Conservation (phyloP, 2,888 invertebrate genomes). For the Drosophila maculinotata region DNA sequence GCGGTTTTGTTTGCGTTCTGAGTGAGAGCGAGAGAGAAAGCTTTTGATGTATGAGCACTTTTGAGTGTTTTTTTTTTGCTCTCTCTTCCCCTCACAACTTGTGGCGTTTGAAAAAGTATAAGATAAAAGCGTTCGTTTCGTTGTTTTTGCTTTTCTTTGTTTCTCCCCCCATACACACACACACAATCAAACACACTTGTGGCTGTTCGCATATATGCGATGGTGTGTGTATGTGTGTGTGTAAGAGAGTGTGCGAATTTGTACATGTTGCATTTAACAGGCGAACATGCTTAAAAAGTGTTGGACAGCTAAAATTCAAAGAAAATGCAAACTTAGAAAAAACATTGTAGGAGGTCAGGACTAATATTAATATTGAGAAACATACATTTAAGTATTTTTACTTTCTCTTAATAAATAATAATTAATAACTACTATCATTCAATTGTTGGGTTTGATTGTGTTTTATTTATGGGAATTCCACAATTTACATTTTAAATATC, state of each 20-base stretch:
- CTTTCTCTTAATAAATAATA: no score
- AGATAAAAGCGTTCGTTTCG: slow-evolving; percentile 46
- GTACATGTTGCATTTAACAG: slow-evolving; percentile 59
- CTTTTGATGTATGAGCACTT: slow-evolving; percentile 56
- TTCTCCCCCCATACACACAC: slow-evolving; percentile 13
- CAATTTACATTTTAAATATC: no score
- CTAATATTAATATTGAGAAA: neutral
- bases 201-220: no score
- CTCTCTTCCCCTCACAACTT: slow-evolving; percentile 43
- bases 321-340: neutral
- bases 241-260: slow-evolving; percentile 34
- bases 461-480: no score
- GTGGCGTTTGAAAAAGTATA: slow-evolving; percentile 42
- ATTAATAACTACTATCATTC: no score
- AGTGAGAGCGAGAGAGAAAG: slow-evolving; percentile 42
- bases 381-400: neutral
- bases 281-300: slow-evolving; percentile 54
- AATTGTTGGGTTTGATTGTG: no score
- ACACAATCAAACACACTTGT: slow-evolving; percentile 50
- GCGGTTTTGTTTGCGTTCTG: slow-evolving; percentile 6
- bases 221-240: neutral
- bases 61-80: slow-evolving; percentile 20
- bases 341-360: slow-evolving; percentile 54
- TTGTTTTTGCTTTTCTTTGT: slow-evolving; percentile 46
- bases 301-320: slow-evolving; percentile 7